Conservation (phyloP, 2,113 vertebrate genomes). For the Megatriorchis doriae region DNA sequence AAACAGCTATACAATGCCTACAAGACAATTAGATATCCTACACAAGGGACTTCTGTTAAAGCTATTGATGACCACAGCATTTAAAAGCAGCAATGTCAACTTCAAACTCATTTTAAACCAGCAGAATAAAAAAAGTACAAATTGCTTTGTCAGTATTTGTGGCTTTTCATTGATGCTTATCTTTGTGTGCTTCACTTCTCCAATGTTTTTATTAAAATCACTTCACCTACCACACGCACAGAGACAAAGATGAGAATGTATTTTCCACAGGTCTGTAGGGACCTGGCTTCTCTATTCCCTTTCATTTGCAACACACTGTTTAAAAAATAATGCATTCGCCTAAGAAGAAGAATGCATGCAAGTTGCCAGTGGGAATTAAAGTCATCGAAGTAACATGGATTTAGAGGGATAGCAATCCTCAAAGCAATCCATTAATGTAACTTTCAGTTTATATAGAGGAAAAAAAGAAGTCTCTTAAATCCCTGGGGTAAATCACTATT, state of each 20-base stretch:
- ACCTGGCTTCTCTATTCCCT: background rate
- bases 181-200: background rate
- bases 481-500: background rate
- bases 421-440: background rate
- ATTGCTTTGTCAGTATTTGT: background rate
- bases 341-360: background rate
- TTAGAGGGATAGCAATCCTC: background rate
- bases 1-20: background rate
- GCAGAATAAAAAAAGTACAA: background rate
- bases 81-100: background rate
- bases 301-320: background rate
- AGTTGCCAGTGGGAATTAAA: background rate
- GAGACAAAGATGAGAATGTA: background rate
- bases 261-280: background rate
- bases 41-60: background rate
- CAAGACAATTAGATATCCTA: background rate
- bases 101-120: background rate
- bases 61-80: background rate
- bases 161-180: background rate
- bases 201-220: background rate
- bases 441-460: background rate
- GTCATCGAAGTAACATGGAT: background rate
- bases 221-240: background rate
- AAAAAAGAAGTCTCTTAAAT: background rate
- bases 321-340: slow-evolving; percentile 2